Evolutionary conservation across 35 echinoderm and acorn worm species (phyloP).

Genomic region (Heliocidaris tuberculata): DNA sequence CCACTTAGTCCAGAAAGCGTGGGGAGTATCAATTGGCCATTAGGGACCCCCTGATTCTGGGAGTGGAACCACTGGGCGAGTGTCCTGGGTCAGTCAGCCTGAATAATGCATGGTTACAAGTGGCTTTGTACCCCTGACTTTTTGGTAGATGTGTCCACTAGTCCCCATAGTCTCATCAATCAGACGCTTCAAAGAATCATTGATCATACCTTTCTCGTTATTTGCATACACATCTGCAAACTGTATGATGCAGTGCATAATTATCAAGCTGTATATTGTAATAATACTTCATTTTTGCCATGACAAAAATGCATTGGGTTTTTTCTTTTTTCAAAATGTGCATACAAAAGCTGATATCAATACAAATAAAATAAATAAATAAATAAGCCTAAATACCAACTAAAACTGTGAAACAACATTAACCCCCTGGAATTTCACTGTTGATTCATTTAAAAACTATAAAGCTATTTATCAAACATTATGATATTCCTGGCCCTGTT

Average conservation of each 20-base stretch:
- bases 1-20: conserved; percentile 53
- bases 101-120: conserved; percentile 51
- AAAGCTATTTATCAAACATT: background rate
- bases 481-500: background rate
- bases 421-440: background rate
- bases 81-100: conserved; percentile 20
- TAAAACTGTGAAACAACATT: background rate
- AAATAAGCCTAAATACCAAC: background rate
- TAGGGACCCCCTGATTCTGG: conserved; percentile 9
- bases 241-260: background rate
- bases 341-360: background rate
- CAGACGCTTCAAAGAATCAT: background rate
- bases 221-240: background rate
- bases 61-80: conserved; percentile 1
- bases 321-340: background rate
- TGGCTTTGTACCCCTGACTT: conserved; percentile 36
- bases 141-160: conserved; percentile 27
- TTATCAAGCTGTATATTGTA: background rate
- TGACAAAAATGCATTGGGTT: background rate
- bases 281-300: background rate
- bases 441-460: background rate
- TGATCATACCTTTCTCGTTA: background rate
- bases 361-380: background rate
- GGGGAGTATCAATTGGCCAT: conserved; percentile 51
- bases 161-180: conserved; percentile 32